A percentile compares a stretch with the other conserved stretches of the same genome.
phyloP scores from a whole-genome alignment of 2,888 invertebrate species.

The Argyresthia goedartella region DNA sequence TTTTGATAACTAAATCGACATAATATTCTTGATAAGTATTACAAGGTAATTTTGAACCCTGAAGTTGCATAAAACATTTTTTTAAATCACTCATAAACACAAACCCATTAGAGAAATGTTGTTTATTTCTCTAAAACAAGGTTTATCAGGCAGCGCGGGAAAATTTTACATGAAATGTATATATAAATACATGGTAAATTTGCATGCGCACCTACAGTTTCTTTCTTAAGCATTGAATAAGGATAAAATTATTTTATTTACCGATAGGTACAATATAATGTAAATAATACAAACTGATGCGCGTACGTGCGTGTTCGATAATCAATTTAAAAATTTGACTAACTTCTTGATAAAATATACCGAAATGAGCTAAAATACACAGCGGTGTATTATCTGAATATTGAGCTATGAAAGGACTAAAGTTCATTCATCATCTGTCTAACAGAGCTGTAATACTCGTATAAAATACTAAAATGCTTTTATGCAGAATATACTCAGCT shows the following conservation, averaged over 20 bases:
- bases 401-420: too few relatives aligned
- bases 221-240: background rate
- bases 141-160: conserved; percentile 1
- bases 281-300: background rate
- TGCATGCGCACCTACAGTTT: background rate
- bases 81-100: background rate
- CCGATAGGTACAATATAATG: background rate
- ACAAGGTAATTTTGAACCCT: background rate
- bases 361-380: too few relatives aligned
- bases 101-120: background rate
- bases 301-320: too few relatives aligned
- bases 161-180: conserved; percentile 1
- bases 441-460: background rate
- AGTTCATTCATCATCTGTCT: too few relatives aligned
- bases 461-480: conserved; percentile 1
- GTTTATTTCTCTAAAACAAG: background rate
- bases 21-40: conserved; percentile 1
- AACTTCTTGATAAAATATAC: background rate
- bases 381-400: too few relatives aligned
- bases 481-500: background rate
- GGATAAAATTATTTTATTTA: background rate
- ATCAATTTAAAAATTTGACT: too few relatives aligned
- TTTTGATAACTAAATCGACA: background rate
- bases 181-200: background rate
- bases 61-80: background rate